Conservation (phyloP, 2,888 invertebrate species). For the Brachycybe producta region DNA sequence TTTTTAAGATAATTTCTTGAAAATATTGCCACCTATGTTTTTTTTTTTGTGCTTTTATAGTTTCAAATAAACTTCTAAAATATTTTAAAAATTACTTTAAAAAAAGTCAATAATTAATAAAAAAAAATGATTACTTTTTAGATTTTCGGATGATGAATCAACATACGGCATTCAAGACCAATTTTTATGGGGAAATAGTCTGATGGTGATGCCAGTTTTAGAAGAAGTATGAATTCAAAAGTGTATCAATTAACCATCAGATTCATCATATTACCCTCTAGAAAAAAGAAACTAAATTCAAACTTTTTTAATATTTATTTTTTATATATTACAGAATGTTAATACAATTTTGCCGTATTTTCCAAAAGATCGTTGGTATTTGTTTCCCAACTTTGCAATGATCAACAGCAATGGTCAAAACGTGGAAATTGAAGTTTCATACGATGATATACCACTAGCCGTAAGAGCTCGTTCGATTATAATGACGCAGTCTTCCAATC, state of each 20-base stretch:
- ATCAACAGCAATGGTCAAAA: conserved; percentile 8
- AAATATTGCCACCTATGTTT: too few relatives aligned
- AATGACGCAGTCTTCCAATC: conserved; percentile 3
- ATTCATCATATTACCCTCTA: too few relatives aligned
- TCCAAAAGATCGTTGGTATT: conserved; percentile 55
- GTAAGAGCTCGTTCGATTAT: conserved; percentile 4
- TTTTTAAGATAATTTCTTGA: too few relatives aligned
- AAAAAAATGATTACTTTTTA: too few relatives aligned
- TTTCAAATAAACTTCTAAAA: too few relatives aligned
- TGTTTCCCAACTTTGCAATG: conserved; percentile 31
- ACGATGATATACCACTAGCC: background rate
- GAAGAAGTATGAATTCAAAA: too few relatives aligned
- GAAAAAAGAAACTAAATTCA: too few relatives aligned
- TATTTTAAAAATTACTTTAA: too few relatives aligned
- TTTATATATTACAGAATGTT: conserved; percentile 29
- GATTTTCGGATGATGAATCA: conserved; percentile 46
- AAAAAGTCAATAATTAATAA: too few relatives aligned
- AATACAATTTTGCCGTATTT: conserved; percentile 43
- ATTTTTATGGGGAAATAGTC: conserved; percentile 59
- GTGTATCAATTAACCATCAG: too few relatives aligned
- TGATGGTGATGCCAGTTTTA: conserved; percentile 62
- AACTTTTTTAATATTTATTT: background rate
- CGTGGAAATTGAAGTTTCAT: background rate
- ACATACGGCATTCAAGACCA: conserved; percentile 57
- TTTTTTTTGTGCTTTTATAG: too few relatives aligned